Conservation (phyloP, 2,113 vertebrate genomes). For the Gymnorhina tibicen region DNA sequence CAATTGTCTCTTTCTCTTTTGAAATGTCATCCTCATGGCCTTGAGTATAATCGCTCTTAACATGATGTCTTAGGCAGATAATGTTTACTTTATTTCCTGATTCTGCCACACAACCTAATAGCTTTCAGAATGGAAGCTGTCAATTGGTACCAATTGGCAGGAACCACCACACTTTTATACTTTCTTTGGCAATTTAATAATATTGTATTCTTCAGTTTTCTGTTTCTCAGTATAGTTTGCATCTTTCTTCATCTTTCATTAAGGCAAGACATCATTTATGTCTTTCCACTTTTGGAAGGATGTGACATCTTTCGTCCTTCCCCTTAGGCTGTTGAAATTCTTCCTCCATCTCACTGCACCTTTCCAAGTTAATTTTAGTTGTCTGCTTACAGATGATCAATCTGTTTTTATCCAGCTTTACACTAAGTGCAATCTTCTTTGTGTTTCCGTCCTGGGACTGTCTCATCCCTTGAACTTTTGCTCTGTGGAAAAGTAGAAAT, state of each 20-base stretch:
- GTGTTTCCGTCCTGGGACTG: background rate
- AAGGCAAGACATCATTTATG: background rate
- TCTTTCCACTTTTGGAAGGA: background rate
- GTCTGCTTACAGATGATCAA: background rate
- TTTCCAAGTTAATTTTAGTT: conserved; percentile 23
- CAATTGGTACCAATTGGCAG: background rate
- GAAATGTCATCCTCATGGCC: background rate
- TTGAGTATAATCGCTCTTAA: background rate
- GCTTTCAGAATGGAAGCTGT: background rate
- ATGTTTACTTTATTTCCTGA: background rate
- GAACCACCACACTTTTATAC: background rate
- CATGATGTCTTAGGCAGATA: background rate
- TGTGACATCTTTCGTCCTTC: background rate
- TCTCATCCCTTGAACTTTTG: background rate
- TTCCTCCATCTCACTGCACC: background rate
- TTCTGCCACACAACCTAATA: background rate
- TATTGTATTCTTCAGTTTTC: background rate
- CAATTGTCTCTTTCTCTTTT: background rate
- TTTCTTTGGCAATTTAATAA: background rate
- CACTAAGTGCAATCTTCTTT: conserved; percentile 18
- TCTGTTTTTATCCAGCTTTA: conserved; percentile 29
- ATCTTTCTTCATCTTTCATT: background rate
- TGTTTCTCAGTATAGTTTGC: background rate
- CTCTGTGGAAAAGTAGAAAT: background rate
- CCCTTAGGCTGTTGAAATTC: background rate